Conservation (phyloP, 2,797 vertebrate genomes). For the Chaunax sp. region DNA sequence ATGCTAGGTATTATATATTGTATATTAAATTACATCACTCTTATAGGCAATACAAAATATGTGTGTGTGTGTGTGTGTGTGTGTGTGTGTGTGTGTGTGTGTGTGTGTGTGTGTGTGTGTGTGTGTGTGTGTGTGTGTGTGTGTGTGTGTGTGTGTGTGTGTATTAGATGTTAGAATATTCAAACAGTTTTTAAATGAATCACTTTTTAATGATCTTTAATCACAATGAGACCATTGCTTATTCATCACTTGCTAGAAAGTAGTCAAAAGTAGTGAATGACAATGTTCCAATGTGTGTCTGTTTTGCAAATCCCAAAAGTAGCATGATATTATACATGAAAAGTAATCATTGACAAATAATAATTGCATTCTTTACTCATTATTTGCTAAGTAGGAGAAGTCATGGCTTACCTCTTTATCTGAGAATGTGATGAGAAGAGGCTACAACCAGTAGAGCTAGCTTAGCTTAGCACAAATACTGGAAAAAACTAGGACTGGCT, state of each 20-base stretch:
- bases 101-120: too few relatives aligned
- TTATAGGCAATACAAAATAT: not conserved
- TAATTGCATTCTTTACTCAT: not conserved
- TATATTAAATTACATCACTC: not conserved
- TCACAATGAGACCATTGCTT: constrained; percentile 23
- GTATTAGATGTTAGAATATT: constrained; percentile 30
- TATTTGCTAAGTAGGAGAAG: not conserved
- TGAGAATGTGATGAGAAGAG: not conserved
- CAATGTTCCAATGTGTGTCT: constrained; percentile 17
- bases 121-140: too few relatives aligned
- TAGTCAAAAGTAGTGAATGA: not conserved
- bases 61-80: not conserved
- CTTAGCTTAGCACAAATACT: not conserved
- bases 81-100: too few relatives aligned
- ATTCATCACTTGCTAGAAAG: constrained; percentile 6
- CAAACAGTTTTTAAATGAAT: constrained; percentile 35
- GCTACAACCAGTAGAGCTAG: too few relatives aligned
- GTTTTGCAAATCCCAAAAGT: constrained; percentile 27
- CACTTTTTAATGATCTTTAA: constrained; percentile 30
- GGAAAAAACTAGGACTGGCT: too few relatives aligned
- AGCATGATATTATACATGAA: not conserved
- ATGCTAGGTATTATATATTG: too few relatives aligned
- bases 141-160: constrained; percentile 11
- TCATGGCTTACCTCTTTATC: not conserved
- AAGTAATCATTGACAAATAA: not conserved